Conservation (phyloP, 2,113 vertebrate species). For the Gallinago media region DNA sequence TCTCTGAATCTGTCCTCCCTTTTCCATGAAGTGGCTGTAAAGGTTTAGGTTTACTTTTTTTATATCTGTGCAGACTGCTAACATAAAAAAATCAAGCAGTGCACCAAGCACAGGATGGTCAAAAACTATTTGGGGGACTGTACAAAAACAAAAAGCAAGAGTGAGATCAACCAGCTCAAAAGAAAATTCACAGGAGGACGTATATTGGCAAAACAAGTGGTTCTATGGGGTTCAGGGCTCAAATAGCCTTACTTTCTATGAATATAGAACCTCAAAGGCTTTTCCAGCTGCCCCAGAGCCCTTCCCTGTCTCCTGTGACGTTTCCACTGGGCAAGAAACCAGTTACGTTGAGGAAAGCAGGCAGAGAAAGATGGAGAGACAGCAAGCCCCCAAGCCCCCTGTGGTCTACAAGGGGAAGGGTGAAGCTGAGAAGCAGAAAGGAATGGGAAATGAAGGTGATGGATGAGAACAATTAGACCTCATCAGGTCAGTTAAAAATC, state of each 20-base stretch:
- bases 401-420: not conserved
- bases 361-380: not conserved
- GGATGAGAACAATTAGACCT: not conserved
- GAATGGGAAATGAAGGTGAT: not conserved
- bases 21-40: not conserved
- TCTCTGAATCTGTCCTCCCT: not conserved
- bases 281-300: not conserved
- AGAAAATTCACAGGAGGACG: not conserved
- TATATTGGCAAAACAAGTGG: not conserved
- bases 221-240: not conserved
- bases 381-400: fast-evolving
- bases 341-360: not conserved
- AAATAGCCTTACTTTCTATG: not conserved
- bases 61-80: not conserved
- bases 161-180: not conserved
- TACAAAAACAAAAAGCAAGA: not conserved
- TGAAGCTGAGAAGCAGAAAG: not conserved
- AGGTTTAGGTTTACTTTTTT: not conserved
- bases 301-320: not conserved
- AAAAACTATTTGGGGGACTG: not conserved
- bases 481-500: not conserved
- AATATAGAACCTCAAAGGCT: not conserved
- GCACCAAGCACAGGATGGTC: not conserved
- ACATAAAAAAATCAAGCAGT: not conserved
- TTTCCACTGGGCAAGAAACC: not conserved